These are phyloP conservation scores for Megaleporinus macrocephalus DNA, from an alignment of 2,113 vertebrate genomes.

Conservation along the genomic window DNA sequence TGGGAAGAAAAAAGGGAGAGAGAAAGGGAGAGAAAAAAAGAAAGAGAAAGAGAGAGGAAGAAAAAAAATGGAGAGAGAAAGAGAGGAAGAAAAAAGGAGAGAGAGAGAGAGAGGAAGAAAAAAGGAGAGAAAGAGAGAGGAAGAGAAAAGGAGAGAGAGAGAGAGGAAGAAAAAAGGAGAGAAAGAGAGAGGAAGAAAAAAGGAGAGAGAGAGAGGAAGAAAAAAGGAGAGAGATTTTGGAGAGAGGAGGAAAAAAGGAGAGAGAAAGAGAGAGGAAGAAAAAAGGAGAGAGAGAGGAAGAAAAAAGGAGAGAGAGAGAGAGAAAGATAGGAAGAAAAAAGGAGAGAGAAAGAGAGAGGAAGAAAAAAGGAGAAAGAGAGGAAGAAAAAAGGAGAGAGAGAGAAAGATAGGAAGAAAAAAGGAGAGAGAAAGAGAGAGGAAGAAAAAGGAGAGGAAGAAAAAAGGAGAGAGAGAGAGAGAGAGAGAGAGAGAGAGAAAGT, in stretches of 20 bases:
- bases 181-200: not conserved
- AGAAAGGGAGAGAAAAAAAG: constrained; percentile 10
- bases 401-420: too few relatives aligned
- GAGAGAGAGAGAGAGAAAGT: not conserved
- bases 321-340: too few relatives aligned
- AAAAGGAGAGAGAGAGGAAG: not conserved
- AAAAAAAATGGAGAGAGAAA: not conserved
- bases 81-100: too few relatives aligned
- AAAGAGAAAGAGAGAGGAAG: not conserved
- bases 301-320: too few relatives aligned
- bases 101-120: not conserved
- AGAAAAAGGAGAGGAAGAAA: too few relatives aligned
- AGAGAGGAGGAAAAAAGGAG: too few relatives aligned
- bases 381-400: too few relatives aligned
- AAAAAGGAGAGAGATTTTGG: too few relatives aligned
- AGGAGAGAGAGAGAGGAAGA: not conserved
- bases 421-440: constrained; percentile 42
- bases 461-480: not conserved
- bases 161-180: too few relatives aligned
- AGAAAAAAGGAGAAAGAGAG: not conserved
- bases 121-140: not conserved
- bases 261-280: constrained; percentile 8
- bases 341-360: constrained; percentile 15
- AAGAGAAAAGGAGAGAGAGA: not conserved
- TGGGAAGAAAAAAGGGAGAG: constrained; percentile 40